Evolutionary conservation across 2,113 vertebrate species (phyloP).

Genomic region (Todiramphus saurophagus): DNA sequence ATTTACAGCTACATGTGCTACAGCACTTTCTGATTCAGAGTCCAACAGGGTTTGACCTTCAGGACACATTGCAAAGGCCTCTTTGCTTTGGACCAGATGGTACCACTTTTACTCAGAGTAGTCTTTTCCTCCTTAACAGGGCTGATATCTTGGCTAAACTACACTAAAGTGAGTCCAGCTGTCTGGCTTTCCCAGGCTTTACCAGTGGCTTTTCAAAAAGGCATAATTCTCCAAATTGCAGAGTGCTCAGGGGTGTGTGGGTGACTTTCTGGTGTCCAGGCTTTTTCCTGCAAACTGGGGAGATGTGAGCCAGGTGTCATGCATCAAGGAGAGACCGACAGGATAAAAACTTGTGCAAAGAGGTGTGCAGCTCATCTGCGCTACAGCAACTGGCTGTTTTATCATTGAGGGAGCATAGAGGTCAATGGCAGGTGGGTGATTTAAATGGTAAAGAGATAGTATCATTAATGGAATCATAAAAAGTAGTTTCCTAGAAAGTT

Average conservation of each 20-base stretch:
- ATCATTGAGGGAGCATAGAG: neutral
- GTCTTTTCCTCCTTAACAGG: neutral
- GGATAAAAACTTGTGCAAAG: neutral
- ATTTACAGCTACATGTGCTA: neutral
- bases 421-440: neutral
- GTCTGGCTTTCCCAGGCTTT: neutral
- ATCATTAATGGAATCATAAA: neutral
- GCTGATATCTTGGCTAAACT: neutral
- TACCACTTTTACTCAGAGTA: constrained; percentile 2
- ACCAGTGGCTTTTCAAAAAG: neutral
- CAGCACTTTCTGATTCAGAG: neutral
- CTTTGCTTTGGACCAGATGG: neutral
- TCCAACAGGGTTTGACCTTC: constrained; percentile 35
- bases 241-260: neutral
- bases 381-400: neutral
- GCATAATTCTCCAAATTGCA: neutral
- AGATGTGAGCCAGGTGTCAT: neutral
- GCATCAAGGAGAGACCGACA: neutral
- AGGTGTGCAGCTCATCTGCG: neutral
- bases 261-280: neutral
- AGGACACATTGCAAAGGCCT: neutral
- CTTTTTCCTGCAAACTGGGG: neutral
- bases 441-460: neutral
- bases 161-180: neutral
- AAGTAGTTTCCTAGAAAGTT: neutral